Evolutionary conservation across 2,113 vertebrate species (phyloP), one percentile per base, ranked within the genome.

Genomic region (Nesoenas mayeri): DNA sequence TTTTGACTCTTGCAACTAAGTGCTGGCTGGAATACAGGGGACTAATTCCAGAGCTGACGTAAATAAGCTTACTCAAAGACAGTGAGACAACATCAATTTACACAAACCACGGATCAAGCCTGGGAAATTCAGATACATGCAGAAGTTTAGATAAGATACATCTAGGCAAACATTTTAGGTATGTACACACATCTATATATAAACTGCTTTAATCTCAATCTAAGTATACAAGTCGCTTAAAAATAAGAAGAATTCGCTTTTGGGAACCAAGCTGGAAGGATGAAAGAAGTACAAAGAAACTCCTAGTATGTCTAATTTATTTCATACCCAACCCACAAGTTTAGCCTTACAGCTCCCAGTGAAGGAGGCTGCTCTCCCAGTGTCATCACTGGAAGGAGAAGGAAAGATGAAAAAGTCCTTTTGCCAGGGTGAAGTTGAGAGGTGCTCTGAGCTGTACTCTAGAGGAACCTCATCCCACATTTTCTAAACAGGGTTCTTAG

Each of bases 111-210:
- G 64, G 72, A 15, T 86, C 56, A 26, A 84, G 93, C 90, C 93
- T 96, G 96, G 96, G 96, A 97, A 96, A 94, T 67, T 80, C 77
- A 88, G 85, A 93, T 85, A 51, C 10, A 1, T 13, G 40, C 48
- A 93, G 80, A 81, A 85, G 91, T 86, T 95, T 81, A 96, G 93
- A 97, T 96, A 96, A 96, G 92, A 95, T 89, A 93, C 88, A 96
- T 84, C 86, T 71, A 91, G 70, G 77, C 93, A 96, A 93, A 79
- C 84, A 96, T 96, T 84, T 93, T 67, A 92, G 83, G 75, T 81
- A 96, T 95, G 90, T 84, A 93, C 29, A 95, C 93, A 97, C 70
- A 85, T 89, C 91, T 95, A 96, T 94, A 95, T 96, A 96, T 96
- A 65, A 95, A 85, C 38, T 19, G 36, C 61, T 96, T 93, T 91